Base-by-base conservation (phyloP, 2,888 invertebrate genomes). In the Lampropteryx suffumata region DNA sequence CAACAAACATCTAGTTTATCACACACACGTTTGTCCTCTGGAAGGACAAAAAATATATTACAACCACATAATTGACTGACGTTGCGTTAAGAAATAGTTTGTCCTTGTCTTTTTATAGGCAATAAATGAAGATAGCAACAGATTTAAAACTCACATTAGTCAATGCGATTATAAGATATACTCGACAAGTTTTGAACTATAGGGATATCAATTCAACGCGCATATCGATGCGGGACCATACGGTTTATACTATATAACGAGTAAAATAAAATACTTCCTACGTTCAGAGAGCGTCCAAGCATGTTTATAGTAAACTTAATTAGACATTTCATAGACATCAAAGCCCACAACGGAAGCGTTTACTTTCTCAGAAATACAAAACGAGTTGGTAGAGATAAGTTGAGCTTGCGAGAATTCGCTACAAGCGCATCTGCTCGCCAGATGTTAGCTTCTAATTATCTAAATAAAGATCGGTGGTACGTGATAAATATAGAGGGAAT, bases 391-490 rank as follows among this genome's bases (percentile, higher is more conserved):
- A 36, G 27, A 49, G 51, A 55, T 55, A 42, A 37, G 49, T 39
- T 27, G 50, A 49, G 40, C 52, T 53, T 50, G 49, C 55, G 44
- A 40, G 59, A 55, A 57, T 50, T 48, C 14, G 44, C 50, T 37
- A 40, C 13, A 32, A 14, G 12, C 41, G 42, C 57, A 56, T 53
- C 49, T 59, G 57, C 30, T 27, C 24, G 39, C 55, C 62, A 62
- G 59, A 62, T 59, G 62, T 50, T 59, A 46, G 33, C 43, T 43
- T 36, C 41, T 50, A 51, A 55, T 55, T 55, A 59, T 57, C 55
- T 50, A 56, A 50, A 56, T 53, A 51, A 56, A 57, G 50, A 36
- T 32, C 46, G 26, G 43, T 49, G 26, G 40, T 39, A 30, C 6
- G 27, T 41, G 39, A 37, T 54, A 50, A 42, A 52, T 48, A 48